Base-by-base conservation (phyloP, 2,113 vertebrate genomes). In the Megaceryle maxima region DNA sequence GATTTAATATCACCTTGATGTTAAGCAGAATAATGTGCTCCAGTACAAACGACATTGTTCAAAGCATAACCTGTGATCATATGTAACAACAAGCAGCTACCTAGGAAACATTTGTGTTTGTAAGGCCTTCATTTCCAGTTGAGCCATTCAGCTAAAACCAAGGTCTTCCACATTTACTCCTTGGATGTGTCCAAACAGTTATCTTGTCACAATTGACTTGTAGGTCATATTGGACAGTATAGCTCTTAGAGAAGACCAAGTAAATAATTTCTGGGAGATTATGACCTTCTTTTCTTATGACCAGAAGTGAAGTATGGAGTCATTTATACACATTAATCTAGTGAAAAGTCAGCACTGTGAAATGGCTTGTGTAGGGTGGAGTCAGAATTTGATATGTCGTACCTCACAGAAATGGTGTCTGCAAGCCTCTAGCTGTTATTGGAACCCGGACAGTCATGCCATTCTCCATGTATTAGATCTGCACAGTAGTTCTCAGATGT, bases 201-300 rank as follows among this genome's bases (percentile, higher is more conserved):
- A 83, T 60, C 76, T 82, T 93, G 85, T 72, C 69, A 82, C 26
- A 84, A 76, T 59, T 84, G 77, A 91, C 57, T 89, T 87, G 22
- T 57, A 66, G 80, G 66, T 92, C 48, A 28, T 56, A 66, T 11
- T 75, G 43, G 35, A 7, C 6, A 79, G 53, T 22, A 56, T 28
- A 78, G 15, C 19, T 81, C 80, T 35, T 48, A 56, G 11, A 63
- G 51, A 92, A 74, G 29, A 92, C 35, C 51, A 94, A 86, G 90
- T 87, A 88, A 91, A 89, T 92, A 57, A 79, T 62, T 92, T 89
- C 67, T 62, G 41, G 11, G 55, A 90, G 53, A 91, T 92, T 87
- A 92, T 77, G 39, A 76, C 63, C 70, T 56, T 28, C 21, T 91
- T 93, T 94, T 82, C 69, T 91, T 82, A 78, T 76, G 87, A 56